Conservation (phyloP, 2,113 vertebrate genomes). For the Recurvirostra avosetta region DNA sequence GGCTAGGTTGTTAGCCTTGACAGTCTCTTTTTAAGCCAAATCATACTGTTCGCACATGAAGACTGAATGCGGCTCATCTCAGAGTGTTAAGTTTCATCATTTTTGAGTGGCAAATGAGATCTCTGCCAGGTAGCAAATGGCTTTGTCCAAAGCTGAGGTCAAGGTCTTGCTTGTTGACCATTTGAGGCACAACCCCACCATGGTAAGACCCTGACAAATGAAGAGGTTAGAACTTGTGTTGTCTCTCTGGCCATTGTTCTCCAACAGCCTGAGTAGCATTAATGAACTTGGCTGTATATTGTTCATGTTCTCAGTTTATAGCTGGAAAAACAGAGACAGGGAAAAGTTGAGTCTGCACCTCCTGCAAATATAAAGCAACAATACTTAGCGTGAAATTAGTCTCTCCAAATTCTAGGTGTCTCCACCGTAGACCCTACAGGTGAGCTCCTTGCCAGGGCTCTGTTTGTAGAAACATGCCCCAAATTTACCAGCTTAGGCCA, state of each 20-base stretch:
- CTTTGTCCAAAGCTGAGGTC: neutral
- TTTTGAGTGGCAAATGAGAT: neutral
- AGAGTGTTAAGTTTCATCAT: neutral
- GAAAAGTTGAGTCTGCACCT: neutral
- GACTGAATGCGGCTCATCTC: neutral
- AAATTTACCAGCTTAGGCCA: neutral
- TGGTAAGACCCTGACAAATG: neutral
- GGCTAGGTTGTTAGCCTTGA: neutral
- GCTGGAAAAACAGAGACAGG: neutral
- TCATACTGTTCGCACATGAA: neutral
- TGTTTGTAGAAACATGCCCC: neutral
- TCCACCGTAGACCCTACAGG: rapidly evolving
- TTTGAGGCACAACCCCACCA: rapidly evolving
- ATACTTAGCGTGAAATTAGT: rapidly evolving
- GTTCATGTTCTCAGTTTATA: neutral
- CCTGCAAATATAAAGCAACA: neutral
- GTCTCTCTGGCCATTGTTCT: neutral
- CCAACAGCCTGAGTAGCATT: neutral
- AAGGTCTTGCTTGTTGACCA: neutral
- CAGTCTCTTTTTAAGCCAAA: neutral
- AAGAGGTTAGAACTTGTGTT: neutral
- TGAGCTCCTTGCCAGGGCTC: neutral
- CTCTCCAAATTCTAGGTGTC: neutral
- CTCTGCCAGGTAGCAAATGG: neutral
- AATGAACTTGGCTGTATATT: neutral